phyloP scores from a whole-genome alignment of 2,113 vertebrate genomes.

The Camelus bactrianus region DNA sequence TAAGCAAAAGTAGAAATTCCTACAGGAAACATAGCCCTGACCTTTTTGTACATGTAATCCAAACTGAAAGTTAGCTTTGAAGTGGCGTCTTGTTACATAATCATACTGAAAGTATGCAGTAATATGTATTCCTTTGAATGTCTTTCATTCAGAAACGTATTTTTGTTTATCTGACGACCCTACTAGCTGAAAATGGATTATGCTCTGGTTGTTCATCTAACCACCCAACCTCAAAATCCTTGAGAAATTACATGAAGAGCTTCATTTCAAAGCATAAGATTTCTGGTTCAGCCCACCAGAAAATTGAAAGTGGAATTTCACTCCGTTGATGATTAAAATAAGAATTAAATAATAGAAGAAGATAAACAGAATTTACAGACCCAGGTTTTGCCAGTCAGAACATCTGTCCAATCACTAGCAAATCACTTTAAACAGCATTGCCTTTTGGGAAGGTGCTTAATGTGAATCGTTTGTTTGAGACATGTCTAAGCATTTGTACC shows the following conservation, averaged over 20 bases:
- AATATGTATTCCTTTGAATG: conserved; percentile 68
- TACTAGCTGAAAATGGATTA: conserved; percentile 62
- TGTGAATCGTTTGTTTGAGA: conserved; percentile 23
- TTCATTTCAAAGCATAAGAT: conserved; percentile 47
- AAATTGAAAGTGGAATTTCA: conserved; percentile 13
- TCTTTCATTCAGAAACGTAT: conserved; percentile 69
- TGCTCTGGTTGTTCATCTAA: conserved; percentile 67
- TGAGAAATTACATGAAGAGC: conserved; percentile 61
- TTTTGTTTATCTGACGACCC: conserved; percentile 71
- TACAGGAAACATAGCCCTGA: conserved; percentile 69
- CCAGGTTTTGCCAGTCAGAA: conserved; percentile 27
- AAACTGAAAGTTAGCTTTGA: conserved; percentile 71
- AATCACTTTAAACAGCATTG: not conserved
- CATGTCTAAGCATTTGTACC: not conserved
- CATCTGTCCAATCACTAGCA: not conserved
- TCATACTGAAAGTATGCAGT: conserved; percentile 67
- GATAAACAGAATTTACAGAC: conserved; percentile 35
- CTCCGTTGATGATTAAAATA: not conserved
- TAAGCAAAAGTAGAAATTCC: conserved; percentile 66
- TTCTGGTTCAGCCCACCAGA: not conserved
- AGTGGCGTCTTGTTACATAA: conserved; percentile 65
- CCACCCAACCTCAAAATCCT: conserved; percentile 64
- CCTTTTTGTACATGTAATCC: conserved; percentile 66
- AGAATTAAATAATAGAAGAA: conserved; percentile 40
- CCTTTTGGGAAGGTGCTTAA: not conserved